A percentile compares a stretch with the other conserved stretches of the same genome.
phyloP scores from a whole-genome alignment of 1,140 invertebrate genomes.

The Coelopa frigida region DNA sequence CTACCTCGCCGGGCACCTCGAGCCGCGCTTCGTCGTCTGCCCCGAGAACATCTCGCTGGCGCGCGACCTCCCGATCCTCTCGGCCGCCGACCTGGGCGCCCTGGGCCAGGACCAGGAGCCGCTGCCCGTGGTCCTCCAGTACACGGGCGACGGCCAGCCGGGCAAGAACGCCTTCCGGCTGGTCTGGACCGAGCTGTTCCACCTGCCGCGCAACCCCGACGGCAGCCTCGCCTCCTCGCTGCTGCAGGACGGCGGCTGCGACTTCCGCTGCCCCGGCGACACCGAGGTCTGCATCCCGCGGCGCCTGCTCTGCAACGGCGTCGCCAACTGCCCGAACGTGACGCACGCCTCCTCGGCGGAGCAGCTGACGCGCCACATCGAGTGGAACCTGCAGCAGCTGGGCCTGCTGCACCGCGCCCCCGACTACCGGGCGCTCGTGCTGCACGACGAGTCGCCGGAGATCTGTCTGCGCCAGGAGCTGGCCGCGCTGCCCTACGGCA shows the following conservation, averaged over 20 bases:
- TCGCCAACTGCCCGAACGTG: slow-evolving; percentile 67
- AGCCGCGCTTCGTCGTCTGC: slow-evolving; percentile 70
- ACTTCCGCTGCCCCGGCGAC: slow-evolving; percentile 78
- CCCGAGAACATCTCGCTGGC: slow-evolving; percentile 73
- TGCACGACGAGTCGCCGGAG: slow-evolving; percentile 59
- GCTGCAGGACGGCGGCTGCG: slow-evolving; percentile 59
- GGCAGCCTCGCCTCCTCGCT: slow-evolving; percentile 68
- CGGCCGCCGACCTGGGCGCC: slow-evolving; percentile 61
- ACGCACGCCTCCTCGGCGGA: slow-evolving; percentile 46
- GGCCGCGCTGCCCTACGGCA: slow-evolving; percentile 46
- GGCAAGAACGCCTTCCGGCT: slow-evolving; percentile 76
- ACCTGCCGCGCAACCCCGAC: slow-evolving; percentile 72
- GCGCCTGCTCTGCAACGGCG: slow-evolving; percentile 75
- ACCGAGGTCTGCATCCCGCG: slow-evolving; percentile 72
- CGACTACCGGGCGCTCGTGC: slow-evolving; percentile 46
- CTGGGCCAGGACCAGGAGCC: slow-evolving; percentile 56
- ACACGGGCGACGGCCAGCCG: slow-evolving; percentile 57
- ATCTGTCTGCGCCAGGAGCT: slow-evolving; percentile 47
- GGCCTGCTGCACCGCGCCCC: slow-evolving; percentile 48
- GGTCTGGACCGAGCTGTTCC: slow-evolving; percentile 82
- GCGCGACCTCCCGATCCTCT: slow-evolving; percentile 68
- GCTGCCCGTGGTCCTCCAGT: slow-evolving; percentile 56
- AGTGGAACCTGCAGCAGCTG: slow-evolving; percentile 51
- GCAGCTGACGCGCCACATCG: slow-evolving; percentile 47
- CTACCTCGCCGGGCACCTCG: slow-evolving; percentile 59